These are phyloP conservation scores for Polydrusus cervinus DNA, from an alignment of 2,888 invertebrate species.

Conservation along the genomic window DNA sequence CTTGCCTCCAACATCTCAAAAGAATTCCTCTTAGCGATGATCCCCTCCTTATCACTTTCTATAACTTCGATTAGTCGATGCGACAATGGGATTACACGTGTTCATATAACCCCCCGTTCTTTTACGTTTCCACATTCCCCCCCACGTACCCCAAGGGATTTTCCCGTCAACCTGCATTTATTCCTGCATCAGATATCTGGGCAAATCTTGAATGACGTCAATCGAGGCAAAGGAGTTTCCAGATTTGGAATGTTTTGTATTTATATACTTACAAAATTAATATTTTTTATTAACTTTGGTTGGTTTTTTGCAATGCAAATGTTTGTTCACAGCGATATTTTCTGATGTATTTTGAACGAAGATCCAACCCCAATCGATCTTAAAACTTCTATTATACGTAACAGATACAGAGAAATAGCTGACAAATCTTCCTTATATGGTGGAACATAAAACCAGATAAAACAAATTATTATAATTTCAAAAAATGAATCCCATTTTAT, in stretches of 20 bases:
- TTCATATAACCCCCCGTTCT: constrained; percentile 41
- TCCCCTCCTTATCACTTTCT: constrained; percentile 50
- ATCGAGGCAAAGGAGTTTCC: constrained; percentile 9
- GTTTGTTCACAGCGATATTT: too few species aligned
- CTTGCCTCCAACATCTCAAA: constrained; percentile 22
- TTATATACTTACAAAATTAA: background rate
- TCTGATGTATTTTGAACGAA: too few species aligned
- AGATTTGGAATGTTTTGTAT: constrained; percentile 1
- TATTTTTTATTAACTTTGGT: too few species aligned
- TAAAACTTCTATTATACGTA: too few species aligned
- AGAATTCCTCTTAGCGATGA: constrained; percentile 35
- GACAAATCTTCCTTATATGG: too few species aligned
- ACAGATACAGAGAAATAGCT: too few species aligned
- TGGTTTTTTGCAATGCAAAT: too few species aligned
- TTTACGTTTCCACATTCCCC: constrained; percentile 22
- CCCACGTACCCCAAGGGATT: constrained; percentile 16
- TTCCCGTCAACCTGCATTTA: constrained; percentile 45
- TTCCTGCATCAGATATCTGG: constrained; percentile 31
- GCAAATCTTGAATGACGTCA: constrained; percentile 24
- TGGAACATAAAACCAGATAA: too few species aligned
- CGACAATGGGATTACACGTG: constrained; percentile 52
- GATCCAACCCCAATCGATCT: too few species aligned
- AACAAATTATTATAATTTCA: too few species aligned
- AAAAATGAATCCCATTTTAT: too few species aligned
- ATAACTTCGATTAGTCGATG: constrained; percentile 48